Evolutionary conservation across 2,797 vertebrate species (phyloP).

Genomic region (Pseudotriccus pelzelni): DNA sequence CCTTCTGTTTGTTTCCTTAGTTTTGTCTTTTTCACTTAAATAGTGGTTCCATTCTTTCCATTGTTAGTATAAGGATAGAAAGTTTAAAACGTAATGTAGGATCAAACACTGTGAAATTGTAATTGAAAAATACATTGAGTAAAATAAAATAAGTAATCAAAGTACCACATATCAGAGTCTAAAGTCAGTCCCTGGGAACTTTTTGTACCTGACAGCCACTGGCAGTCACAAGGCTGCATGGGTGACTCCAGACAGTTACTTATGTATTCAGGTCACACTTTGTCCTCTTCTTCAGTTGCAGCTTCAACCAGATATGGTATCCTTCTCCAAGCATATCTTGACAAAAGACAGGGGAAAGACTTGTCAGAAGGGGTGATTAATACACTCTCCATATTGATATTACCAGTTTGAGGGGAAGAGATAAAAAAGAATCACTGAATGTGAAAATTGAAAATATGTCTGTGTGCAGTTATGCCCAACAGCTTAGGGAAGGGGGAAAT

Average conservation of each 20-base stretch:
- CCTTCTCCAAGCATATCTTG: not conserved
- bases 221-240: not conserved
- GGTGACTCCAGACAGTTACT: constrained; percentile 6
- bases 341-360: constrained; percentile 4
- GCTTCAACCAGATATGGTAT: not conserved
- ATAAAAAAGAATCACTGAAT: not conserved
- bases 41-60: not conserved
- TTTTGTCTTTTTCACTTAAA: not conserved
- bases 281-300: constrained; percentile 28
- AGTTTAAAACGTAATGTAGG: not conserved
- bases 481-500: not conserved
- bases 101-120: not conserved
- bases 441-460: not conserved
- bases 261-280: constrained; percentile 30
- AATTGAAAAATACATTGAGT: not conserved
- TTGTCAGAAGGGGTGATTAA: not conserved
- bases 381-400: not conserved
- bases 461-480: not conserved
- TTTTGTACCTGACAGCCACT: not conserved
- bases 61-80: not conserved
- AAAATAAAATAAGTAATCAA: constrained; percentile 16
- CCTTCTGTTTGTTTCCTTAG: not conserved
- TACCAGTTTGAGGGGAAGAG: not conserved
- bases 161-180: not conserved
- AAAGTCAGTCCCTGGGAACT: not conserved